Evolutionary conservation across 2,888 invertebrate species (phyloP).

Genomic region (Syritta pipiens): DNA sequence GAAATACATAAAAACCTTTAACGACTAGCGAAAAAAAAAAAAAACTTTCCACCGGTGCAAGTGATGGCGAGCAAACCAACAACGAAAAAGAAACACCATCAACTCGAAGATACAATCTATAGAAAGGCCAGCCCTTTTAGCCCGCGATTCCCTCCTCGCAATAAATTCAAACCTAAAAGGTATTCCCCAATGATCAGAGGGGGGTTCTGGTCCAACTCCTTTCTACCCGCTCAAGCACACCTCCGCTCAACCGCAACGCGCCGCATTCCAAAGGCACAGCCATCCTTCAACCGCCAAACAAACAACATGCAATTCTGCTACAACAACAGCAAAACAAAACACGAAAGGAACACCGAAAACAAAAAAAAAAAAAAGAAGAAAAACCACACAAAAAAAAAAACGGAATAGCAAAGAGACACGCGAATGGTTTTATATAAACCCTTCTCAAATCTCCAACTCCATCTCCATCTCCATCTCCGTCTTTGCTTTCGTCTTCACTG

Average conservation of each 20-base stretch:
- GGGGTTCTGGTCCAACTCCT: constrained; percentile 57
- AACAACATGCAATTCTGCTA: constrained; percentile 66
- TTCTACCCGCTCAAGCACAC: constrained; percentile 52
- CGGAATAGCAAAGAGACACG: constrained; percentile 63
- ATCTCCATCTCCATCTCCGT: constrained; percentile 24
- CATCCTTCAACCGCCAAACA: constrained; percentile 66
- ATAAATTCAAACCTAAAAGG: constrained; percentile 44
- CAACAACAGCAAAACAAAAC: not conserved
- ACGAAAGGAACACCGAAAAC: not conserved
- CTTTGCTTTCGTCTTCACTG: constrained; percentile 51
- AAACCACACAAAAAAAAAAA: constrained; percentile 55
- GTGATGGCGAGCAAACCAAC: constrained; percentile 20
- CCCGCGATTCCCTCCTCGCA: not conserved
- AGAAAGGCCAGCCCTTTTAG: constrained; percentile 8
- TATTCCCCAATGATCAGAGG: constrained; percentile 61
- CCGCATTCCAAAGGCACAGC: constrained; percentile 58
- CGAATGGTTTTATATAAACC: constrained; percentile 62
- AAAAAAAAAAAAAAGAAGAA: not conserved
- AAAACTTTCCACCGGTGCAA: not conserved
- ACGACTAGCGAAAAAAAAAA: constrained; percentile 1
- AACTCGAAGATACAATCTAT: constrained; percentile 34
- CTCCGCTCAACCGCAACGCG: constrained; percentile 59
- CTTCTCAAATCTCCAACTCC: too few relatives aligned
- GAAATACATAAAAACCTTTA: constrained; percentile 30
- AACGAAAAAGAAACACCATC: constrained; percentile 24